Evolutionary conservation across 2,113 vertebrate genomes (phyloP).

Genomic region (Mus pahari): DNA sequence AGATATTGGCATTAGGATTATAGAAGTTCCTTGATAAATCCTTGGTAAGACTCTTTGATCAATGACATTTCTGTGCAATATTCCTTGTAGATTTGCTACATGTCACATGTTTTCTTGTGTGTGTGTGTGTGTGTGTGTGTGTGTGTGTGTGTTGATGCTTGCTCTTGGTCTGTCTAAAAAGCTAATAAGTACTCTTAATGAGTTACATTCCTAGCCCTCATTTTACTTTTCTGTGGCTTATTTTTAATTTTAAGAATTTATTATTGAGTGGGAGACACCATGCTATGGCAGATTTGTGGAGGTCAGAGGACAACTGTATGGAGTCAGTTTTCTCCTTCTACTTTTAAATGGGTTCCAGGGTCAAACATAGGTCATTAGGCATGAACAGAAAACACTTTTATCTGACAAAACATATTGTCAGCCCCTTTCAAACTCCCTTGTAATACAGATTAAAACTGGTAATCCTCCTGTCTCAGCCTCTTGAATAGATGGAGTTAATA

Average conservation of each 20-base stretch:
- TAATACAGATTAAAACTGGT: neutral
- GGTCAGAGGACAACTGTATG: neutral
- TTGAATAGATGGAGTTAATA: neutral
- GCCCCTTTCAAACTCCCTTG: neutral
- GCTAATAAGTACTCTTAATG: neutral
- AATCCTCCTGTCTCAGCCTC: neutral
- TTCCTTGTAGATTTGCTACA: conserved; percentile 53
- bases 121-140: neutral
- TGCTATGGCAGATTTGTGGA: neutral
- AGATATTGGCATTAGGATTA: conserved; percentile 49
- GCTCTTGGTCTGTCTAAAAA: neutral
- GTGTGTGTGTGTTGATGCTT: neutral
- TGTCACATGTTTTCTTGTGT: conserved; percentile 62
- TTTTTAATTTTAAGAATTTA: neutral
- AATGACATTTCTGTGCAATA: conserved; percentile 12
- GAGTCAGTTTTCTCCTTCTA: neutral
- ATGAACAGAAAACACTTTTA: neutral
- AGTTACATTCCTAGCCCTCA: neutral
- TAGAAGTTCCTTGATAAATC: conserved; percentile 47
- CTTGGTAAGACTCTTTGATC: conserved; percentile 54
- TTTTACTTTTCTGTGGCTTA: neutral
- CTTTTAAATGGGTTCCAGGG: neutral
- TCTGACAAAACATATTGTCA: neutral
- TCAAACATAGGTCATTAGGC: neutral
- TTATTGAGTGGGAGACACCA: neutral